phyloP scores from a whole-genome alignment of 2,888 invertebrate genomes.

The Metellina segmentata region DNA sequence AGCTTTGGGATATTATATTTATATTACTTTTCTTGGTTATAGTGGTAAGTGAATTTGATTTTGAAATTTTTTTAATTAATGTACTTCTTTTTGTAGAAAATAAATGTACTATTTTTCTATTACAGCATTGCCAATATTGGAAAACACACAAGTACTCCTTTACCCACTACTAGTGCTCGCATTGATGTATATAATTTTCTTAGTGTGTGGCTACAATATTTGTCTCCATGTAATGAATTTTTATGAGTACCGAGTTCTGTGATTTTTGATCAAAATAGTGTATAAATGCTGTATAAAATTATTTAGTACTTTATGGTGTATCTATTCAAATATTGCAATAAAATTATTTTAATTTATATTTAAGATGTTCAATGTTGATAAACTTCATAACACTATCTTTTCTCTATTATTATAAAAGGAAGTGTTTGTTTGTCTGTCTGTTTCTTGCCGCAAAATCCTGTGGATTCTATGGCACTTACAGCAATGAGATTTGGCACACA shows the following conservation, averaged over 20 bases:
- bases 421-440: too few species aligned
- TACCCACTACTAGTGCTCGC: slow-evolving; percentile 90
- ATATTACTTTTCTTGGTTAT: slow-evolving; percentile 98
- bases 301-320: background rate
- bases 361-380: too few species aligned
- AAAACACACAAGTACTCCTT: slow-evolving; percentile 91
- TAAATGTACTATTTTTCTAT: background rate
- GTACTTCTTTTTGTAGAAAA: background rate
- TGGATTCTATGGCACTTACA: too few species aligned
- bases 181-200: slow-evolving; percentile 88
- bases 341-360: background rate
- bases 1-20: slow-evolving; percentile 94
- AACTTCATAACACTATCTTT: too few species aligned
- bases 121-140: slow-evolving; percentile 91
- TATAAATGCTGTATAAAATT: background rate
- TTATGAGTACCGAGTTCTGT: slow-evolving; percentile 88
- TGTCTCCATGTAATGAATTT: slow-evolving; percentile 90
- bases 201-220: slow-evolving; percentile 91
- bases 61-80: background rate
- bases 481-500: too few species aligned
- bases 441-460: too few species aligned
- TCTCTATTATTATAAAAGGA: too few species aligned
- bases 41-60: slow-evolving; percentile 87
- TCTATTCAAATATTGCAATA: background rate
- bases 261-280: slow-evolving; percentile 12